Percentiles rank a stretch among this genome's conserved stretches.
phyloP scores from a whole-genome alignment of 2,113 vertebrate genomes.

The Sapayoa aenigma region DNA sequence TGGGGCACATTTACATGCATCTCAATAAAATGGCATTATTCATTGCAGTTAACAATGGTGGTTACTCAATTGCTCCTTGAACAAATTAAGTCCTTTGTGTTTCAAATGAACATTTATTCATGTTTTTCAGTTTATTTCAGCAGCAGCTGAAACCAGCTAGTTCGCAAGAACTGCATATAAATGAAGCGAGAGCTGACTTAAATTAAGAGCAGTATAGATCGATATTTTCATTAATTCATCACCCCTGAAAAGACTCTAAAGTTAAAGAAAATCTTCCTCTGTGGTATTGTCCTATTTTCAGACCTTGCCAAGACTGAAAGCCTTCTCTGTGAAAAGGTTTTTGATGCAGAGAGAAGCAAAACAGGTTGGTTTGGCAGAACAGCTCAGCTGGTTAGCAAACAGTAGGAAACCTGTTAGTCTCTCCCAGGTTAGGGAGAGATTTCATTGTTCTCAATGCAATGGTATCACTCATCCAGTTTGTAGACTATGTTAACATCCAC shows the following conservation, averaged over 20 bases:
- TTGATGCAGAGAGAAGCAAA: neutral
- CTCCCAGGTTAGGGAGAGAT: neutral
- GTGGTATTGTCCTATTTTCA: neutral
- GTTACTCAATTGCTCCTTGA: neutral
- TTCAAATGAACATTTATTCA: slow-evolving; percentile 14
- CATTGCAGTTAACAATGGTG: neutral
- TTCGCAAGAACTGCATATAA: slow-evolving; percentile 6
- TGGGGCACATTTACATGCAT: neutral
- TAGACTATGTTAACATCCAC: neutral
- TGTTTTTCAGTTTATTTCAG: slow-evolving; percentile 18
- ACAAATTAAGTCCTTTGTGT: neutral
- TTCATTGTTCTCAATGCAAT: neutral
- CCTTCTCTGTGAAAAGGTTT: neutral
- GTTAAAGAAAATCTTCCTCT: slow-evolving; percentile 22
- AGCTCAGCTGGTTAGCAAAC: neutral
- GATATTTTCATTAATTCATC: slow-evolving; percentile 28
- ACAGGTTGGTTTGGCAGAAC: neutral
- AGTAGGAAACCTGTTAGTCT: neutral
- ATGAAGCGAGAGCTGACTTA: slow-evolving; percentile 14
- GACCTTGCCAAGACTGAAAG: slow-evolving; percentile 9
- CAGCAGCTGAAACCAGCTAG: slow-evolving; percentile 10
- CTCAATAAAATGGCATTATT: neutral
- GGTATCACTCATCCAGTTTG: neutral
- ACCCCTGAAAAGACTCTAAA: slow-evolving; percentile 4
- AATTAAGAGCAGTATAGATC: neutral